These are phyloP conservation scores for Choristoneura fumiferana DNA, from an alignment of 1,140 invertebrate genomes.

Conservation along the genomic window DNA sequence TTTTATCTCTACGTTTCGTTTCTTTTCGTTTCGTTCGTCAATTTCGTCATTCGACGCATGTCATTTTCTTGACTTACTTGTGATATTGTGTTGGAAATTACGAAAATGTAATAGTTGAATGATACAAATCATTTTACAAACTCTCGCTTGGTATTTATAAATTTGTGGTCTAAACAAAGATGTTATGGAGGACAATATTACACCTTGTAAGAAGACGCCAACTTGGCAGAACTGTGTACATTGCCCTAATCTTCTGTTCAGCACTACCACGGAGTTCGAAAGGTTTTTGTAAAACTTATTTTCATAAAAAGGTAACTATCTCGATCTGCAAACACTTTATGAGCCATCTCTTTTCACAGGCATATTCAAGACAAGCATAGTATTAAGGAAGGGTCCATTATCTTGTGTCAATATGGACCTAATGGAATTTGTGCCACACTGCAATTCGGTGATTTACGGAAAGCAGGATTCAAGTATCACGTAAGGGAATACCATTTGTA, in stretches of 20 bases:
- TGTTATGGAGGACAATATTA: constrained; percentile 71
- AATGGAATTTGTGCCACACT: constrained; percentile 92
- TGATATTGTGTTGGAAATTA: neutral
- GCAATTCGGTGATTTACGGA: constrained; percentile 92
- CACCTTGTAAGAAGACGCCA: constrained; percentile 52
- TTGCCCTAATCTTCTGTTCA: constrained; percentile 78
- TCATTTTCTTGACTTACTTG: constrained; percentile 21
- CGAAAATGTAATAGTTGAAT: constrained; percentile 34
- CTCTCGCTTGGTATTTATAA: constrained; percentile 14
- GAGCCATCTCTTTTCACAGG: constrained; percentile 67
- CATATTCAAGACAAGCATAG: constrained; percentile 91
- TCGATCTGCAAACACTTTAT: constrained; percentile 18
- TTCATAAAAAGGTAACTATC: neutral
- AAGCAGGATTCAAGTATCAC: constrained; percentile 93
- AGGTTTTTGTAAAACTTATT: constrained; percentile 55
- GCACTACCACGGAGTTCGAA: constrained; percentile 76
- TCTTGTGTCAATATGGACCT: constrained; percentile 92
- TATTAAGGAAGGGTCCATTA: constrained; percentile 92
- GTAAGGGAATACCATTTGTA: constrained; percentile 88
- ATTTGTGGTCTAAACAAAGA: constrained; percentile 40
- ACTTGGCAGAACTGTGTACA: constrained; percentile 79
- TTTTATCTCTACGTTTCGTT: constrained; percentile 14
- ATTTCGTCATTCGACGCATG: constrained; percentile 6
- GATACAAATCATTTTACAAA: constrained; percentile 32
- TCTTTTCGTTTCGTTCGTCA: constrained; percentile 10